Conservation (phyloP, 2,797 vertebrate genomes). For the Thunnus albacares region DNA sequence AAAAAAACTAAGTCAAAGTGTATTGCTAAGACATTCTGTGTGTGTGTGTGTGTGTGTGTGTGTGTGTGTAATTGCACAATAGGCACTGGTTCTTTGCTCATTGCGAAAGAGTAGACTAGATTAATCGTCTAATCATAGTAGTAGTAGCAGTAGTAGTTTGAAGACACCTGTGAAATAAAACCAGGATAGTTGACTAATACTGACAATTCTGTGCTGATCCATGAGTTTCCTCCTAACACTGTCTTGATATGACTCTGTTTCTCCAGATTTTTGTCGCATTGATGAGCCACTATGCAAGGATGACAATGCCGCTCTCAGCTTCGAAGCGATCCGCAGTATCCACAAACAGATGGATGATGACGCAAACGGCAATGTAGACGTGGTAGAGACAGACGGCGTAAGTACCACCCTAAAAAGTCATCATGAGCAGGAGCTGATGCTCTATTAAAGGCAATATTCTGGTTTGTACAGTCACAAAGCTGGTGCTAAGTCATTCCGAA, state of each 20-base stretch:
- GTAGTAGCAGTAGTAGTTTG: neutral
- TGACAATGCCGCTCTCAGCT: conserved; percentile 92
- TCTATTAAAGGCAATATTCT: neutral
- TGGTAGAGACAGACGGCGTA: conserved; percentile 95
- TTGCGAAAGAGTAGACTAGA: too few species aligned
- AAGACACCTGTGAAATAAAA: too few species aligned
- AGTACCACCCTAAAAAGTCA: conserved; percentile 60
- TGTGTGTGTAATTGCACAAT: neutral
- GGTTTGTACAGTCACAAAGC: neutral
- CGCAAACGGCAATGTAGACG: conserved; percentile 96
- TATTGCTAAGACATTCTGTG: neutral
- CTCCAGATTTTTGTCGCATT: conserved; percentile 94
- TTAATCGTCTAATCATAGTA: too few species aligned
- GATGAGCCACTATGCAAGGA: conserved; percentile 91
- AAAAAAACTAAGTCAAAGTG: neutral
- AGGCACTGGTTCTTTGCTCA: neutral
- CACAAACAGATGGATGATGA: conserved; percentile 99
- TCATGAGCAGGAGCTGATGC: neutral
- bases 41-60: neutral
- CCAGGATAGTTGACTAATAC: neutral
- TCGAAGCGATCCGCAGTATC: conserved; percentile 95
- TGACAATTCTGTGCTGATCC: neutral
- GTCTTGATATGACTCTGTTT: conserved; percentile 22
- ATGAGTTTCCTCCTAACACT: conserved; percentile 6
- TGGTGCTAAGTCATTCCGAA: conserved; percentile 1